Conservation (phyloP, 2,113 vertebrate species). For the Mobula birostris region DNA sequence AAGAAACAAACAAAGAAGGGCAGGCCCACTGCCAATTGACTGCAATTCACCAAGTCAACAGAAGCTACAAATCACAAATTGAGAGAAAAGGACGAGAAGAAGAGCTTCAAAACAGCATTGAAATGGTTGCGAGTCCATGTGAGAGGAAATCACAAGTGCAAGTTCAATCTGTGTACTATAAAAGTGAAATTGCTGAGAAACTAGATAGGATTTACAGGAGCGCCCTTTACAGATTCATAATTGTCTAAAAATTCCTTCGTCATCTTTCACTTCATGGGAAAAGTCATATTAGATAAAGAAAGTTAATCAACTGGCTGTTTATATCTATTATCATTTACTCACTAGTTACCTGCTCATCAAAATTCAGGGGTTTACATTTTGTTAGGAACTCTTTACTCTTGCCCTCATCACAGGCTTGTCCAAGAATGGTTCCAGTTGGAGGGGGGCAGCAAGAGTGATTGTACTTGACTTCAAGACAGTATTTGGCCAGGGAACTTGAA, state of each 20-base stretch:
- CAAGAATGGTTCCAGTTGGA: too few species aligned
- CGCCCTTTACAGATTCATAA: background rate
- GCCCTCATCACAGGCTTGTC: too few species aligned
- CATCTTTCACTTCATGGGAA: background rate
- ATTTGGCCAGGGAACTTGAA: too few species aligned
- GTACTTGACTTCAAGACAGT: too few species aligned
- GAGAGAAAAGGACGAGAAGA: background rate
- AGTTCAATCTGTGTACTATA: conserved; percentile 1
- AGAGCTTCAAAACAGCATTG: background rate
- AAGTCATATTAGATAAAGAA: background rate
- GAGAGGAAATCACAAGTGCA: background rate
- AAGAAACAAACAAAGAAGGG: conserved; percentile 22
- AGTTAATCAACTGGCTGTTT: background rate
- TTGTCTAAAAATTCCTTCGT: background rate
- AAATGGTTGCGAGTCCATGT: background rate
- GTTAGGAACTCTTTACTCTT: too few species aligned
- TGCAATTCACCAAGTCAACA: background rate
- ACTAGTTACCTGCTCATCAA: too few species aligned
- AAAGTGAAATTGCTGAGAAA: background rate
- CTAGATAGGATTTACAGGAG: background rate
- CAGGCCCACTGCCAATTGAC: background rate
- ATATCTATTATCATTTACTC: background rate
- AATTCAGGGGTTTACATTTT: too few species aligned
- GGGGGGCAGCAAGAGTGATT: too few species aligned
- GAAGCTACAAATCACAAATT: background rate